Evolutionary conservation across 2,888 invertebrate species (phyloP), one percentile per base, ranked within the genome.

Genomic region (Cephus rjabovi): DNA sequence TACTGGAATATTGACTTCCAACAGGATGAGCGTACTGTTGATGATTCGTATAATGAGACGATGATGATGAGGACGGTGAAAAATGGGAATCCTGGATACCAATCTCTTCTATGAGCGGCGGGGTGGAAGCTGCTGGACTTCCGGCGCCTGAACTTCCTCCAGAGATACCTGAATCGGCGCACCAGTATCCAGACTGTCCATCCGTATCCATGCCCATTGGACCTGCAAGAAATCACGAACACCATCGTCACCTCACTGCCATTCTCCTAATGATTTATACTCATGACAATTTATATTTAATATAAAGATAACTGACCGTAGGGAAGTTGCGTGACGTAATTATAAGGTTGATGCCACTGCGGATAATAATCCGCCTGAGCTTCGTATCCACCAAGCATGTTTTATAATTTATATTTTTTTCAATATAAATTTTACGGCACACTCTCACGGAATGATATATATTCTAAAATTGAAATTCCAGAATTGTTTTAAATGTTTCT

Each of bases 341-440:
- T 90, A 78, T 90, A 91, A 4, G 91, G 91, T 79, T 91, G 91
- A 84, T 91, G 91, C 91, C 91, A 91, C 71, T 91, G 91, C 15
- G 91, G 90, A 85, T 91, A 91, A 80, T 91, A 91, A 82, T 91
- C 91, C 82, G 90, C 82, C 56, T 91, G 91, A 4, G 90, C 82
- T 81, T 91, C 91, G 84, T 91, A 91, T 31, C 91, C 90, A 68
- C 91, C 90, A 77, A 91, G 83, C 90, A 90, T 90, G 74, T 73
- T 33, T 40, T 23, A 15, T 12, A 6, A 56, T 9, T 56, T 56
- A 40, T 40, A 37, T 56, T 15, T 56, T 9, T 23, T 56, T 56
- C 9, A 23, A 56, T 56, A 56, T 56, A 23, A 56, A 56, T 56
- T 56, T 56, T 56, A 23, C 56, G 23, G 2, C 3, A 23, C 56